phyloP scores from a whole-genome alignment of 2,113 vertebrate species.

The Phaethornis superciliosus region DNA sequence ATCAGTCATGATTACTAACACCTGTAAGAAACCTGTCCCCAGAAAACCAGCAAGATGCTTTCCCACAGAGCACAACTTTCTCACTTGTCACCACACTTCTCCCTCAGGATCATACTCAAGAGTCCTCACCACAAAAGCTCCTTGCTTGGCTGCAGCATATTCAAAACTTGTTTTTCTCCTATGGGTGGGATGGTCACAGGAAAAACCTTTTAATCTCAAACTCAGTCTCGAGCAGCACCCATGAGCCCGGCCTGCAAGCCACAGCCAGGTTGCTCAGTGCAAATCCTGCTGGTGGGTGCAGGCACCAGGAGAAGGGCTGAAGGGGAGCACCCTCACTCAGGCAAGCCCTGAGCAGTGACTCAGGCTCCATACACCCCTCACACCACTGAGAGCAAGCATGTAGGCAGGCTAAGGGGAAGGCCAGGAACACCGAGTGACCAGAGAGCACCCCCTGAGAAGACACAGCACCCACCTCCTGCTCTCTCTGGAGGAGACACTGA shows the following conservation, averaged over 20 bases:
- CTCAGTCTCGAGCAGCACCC: rapidly evolving
- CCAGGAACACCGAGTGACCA: rapidly evolving
- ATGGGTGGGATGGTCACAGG: rapidly evolving
- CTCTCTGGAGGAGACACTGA: rapidly evolving
- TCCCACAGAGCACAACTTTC: neutral
- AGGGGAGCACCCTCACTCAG: neutral
- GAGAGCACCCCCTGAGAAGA: neutral
- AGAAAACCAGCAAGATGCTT: neutral
- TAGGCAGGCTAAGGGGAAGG: rapidly evolving
- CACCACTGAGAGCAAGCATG: rapidly evolving
- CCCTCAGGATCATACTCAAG: rapidly evolving
- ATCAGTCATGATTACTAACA: neutral
- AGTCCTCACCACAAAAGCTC: neutral
- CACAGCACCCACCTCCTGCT: neutral
- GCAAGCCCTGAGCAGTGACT: neutral
- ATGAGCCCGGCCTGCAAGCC: neutral
- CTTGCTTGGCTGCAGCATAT: neutral
- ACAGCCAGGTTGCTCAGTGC: rapidly evolving
- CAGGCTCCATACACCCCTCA: rapidly evolving
- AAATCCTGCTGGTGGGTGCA: neutral
- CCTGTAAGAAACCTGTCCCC: rapidly evolving
- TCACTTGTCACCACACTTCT: neutral
- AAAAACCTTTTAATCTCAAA: neutral
- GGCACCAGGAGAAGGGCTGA: rapidly evolving
- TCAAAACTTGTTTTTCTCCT: neutral